A percentile compares a stretch with the other conserved stretches of the same genome.
These are phyloP conservation scores for Bedellia somnulentella DNA, from an alignment of 2,888 invertebrate genomes.

Conservation along the genomic window DNA sequence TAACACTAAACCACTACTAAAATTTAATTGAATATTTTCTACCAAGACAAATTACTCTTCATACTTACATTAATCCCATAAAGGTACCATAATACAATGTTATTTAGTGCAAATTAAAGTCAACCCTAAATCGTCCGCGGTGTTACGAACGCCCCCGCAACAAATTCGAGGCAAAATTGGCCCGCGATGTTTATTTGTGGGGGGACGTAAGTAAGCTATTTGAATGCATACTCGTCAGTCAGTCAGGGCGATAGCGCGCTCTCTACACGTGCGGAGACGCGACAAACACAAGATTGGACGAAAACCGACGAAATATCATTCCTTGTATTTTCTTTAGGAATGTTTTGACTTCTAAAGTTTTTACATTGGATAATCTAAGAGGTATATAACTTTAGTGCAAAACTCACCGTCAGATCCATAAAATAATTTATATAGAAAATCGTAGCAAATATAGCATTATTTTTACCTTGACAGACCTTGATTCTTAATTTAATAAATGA, in stretches of 20 bases:
- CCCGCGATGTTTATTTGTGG: constrained; percentile 39
- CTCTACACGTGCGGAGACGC: constrained; percentile 4
- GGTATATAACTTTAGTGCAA: neutral
- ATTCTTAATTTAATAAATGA: no score
- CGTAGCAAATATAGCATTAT: no score
- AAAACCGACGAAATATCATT: no score
- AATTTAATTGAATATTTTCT: no score
- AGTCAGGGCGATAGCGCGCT: constrained; percentile 65
- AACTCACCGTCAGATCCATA: no score
- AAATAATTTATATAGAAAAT: no score
- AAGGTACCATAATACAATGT: constrained; percentile 21
- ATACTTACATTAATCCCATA: no score
- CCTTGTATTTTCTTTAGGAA: neutral
- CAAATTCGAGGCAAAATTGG: constrained; percentile 53
- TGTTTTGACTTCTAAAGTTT: neutral
- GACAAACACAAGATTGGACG: neutral
- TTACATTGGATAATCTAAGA: neutral
- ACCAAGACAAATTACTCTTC: no score
- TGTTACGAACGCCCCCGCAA: constrained; percentile 31
- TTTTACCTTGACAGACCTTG: no score
- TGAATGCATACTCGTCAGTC: constrained; percentile 76
- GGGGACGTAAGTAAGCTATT: constrained; percentile 66
- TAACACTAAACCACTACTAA: no score
- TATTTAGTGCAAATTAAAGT: constrained; percentile 55
- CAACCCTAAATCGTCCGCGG: constrained; percentile 1